Evolutionary conservation across 2,888 invertebrate genomes (phyloP), one percentile per base, ranked within the genome.

Genomic region (Drosophila limbata): DNA sequence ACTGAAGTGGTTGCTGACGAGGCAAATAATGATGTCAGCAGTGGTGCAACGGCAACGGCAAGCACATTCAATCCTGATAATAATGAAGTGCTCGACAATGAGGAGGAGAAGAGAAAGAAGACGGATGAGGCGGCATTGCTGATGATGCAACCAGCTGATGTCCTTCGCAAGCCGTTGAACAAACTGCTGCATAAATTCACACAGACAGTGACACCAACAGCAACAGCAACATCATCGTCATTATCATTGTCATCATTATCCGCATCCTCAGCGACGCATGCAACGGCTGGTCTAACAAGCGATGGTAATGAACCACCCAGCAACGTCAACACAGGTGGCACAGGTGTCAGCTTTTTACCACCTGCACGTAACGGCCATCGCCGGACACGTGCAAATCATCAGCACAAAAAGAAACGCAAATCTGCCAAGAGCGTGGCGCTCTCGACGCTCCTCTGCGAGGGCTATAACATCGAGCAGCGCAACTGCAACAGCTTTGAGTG

Each of bases 401-500:
- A 86, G 64, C 77, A 77, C 55, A 89, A 90, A 69, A 83, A 59
- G 21, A 64, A 83, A 53, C 86, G 80, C 73, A 90, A 89, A 81
- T 77, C 90, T 67, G 73, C 90, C 64, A 92, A 92, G 76, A 91
- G 88, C 61, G 63, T 83, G 10, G 79, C 84, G 6, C 80, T 91
- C 42, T 91, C 92, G 44, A 92, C 92, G 44, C 88, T 92, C 62
- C 91, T 91, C 70, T 92, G 92, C 67, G 92, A 93, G 70, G 92
- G 92, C 47, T 93, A 92, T 83, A 93, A 93, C 79, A 92, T 93
- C 62, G 92, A 93, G 76, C 92, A 93, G 79, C 90, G 92, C 61
- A 91, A 92, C 81, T 93, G 92, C 88, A 93, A 93, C 79, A 91
- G 90, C 62, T 93, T 93, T 73, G 92, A 93, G 72, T 93, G 92